phyloP scores from a whole-genome alignment of 1,140 invertebrate genomes.

The Delia radicum region DNA sequence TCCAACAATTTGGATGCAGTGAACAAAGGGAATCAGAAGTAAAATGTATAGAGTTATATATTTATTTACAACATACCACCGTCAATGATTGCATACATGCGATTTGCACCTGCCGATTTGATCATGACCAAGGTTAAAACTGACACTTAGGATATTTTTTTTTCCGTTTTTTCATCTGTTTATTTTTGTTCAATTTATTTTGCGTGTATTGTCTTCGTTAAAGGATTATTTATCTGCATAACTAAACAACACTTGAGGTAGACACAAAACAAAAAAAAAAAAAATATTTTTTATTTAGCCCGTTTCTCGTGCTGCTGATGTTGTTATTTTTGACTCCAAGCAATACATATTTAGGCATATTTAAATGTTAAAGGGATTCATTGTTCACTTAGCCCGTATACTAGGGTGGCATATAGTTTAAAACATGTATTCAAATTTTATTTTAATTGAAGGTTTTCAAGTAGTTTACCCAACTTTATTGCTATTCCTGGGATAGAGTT shows the following conservation, averaged over 20 bases:
- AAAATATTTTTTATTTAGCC: conserved; percentile 4
- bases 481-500: too few relatives aligned
- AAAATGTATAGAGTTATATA: conserved; percentile 1
- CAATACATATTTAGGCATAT: conserved; percentile 20
- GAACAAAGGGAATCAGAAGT: not conserved
- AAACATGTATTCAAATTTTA: too few relatives aligned
- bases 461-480: too few relatives aligned
- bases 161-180: not conserved
- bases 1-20: not conserved
- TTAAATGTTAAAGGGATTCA: conserved; percentile 16
- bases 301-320: not conserved
- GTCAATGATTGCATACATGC: conserved; percentile 20
- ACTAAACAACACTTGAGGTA: conserved; percentile 9
- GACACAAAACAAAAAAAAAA: too few relatives aligned
- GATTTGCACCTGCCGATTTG: conserved; percentile 22
- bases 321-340: not conserved
- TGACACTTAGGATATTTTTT: conserved; percentile 9
- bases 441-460: too few relatives aligned
- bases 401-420: too few relatives aligned
- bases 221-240: conserved; percentile 22
- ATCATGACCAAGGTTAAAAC: conserved; percentile 16
- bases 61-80: conserved; percentile 23
- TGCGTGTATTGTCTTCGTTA: conserved; percentile 20
- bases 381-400: not conserved
- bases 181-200: not conserved